These are phyloP conservation scores for Linnaemya tessellans DNA, from an alignment of 2,888 invertebrate species.

Conservation along the genomic window DNA sequence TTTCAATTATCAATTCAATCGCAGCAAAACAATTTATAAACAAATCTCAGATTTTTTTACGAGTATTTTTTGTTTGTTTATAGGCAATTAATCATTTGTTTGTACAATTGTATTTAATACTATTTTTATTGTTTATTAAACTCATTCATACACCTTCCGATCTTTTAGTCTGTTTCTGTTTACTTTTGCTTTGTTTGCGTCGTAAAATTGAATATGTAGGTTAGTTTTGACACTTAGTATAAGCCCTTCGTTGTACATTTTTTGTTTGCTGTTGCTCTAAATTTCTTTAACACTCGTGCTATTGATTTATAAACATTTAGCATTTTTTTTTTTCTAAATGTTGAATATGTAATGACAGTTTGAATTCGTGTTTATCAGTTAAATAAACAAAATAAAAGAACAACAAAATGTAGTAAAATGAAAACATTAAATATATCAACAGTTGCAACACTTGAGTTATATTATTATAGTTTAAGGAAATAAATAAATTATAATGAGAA, in stretches of 20 bases:
- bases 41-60: conserved; percentile 13
- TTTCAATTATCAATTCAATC: conserved; percentile 5
- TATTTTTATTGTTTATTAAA: not conserved
- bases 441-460: not conserved
- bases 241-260: conserved; percentile 19
- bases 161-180: not conserved
- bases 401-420: conserved; percentile 1
- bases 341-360: not conserved
- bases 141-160: not conserved
- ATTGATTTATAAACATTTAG: conserved; percentile 34
- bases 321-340: conserved; percentile 24
- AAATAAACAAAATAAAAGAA: not conserved
- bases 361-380: not conserved
- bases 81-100: conserved; percentile 29
- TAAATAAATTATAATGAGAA: too few species aligned
- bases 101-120: not conserved
- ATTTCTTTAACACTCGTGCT: not conserved
- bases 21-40: not conserved
- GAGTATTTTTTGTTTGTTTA: not conserved
- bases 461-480: not conserved
- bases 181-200: conserved; percentile 25
- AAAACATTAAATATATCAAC: not conserved
- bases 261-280: not conserved
- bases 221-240: conserved; percentile 46
- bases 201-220: conserved; percentile 38